These are phyloP conservation scores for Anoura caudifer DNA, from an alignment of 2,113 vertebrate genomes.

Conservation along the genomic window DNA sequence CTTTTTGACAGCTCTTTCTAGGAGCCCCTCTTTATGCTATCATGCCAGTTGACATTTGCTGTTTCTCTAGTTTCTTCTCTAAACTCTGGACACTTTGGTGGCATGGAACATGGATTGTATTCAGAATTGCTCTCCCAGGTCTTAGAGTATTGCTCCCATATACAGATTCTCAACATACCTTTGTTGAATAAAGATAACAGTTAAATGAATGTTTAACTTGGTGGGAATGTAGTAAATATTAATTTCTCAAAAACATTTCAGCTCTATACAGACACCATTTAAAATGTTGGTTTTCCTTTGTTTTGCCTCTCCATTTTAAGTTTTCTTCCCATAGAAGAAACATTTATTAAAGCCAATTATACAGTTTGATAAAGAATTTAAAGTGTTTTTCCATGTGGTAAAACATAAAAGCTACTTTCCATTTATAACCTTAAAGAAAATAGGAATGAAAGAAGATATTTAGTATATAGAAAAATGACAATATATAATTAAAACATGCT, in stretches of 20 bases:
- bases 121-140: not conserved
- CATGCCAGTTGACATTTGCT: not conserved
- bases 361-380: conserved; percentile 41
- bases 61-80: not conserved
- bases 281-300: not conserved
- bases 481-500: conserved; percentile 36
- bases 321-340: conserved; percentile 2
- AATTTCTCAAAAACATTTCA: not conserved
- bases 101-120: not conserved
- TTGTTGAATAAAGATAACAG: not conserved
- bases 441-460: conserved; percentile 16
- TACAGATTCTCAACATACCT: not conserved
- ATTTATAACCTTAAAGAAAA: conserved; percentile 47
- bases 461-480: conserved; percentile 8
- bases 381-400: conserved; percentile 37
- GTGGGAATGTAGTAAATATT: not conserved
- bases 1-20: not conserved
- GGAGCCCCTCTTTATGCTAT: not conserved
- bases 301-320: not conserved
- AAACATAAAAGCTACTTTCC: conserved; percentile 24
- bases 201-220: not conserved
- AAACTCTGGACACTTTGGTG: not conserved
- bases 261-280: not conserved
- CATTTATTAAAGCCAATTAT: conserved; percentile 34
- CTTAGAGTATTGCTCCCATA: not conserved